phyloP scores from a whole-genome alignment of 1,140 invertebrate genomes.

The Drosophila bipectinata region DNA sequence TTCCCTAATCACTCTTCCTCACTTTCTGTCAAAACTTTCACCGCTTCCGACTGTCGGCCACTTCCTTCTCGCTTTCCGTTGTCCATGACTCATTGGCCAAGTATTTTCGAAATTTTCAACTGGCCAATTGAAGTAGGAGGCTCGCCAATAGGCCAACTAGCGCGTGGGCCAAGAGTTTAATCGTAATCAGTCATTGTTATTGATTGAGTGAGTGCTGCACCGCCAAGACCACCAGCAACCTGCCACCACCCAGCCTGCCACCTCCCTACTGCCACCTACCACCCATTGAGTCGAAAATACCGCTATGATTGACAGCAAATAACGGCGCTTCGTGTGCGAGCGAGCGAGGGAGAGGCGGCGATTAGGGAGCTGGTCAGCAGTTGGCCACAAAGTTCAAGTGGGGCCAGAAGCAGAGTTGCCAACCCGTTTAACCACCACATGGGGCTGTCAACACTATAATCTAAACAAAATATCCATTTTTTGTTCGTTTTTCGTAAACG shows the following conservation, averaged over 20 bases:
- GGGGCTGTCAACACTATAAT: conserved; percentile 28
- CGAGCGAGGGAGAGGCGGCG: conserved; percentile 3
- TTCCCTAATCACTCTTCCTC: conserved; percentile 22
- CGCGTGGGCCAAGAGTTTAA: conserved; percentile 30
- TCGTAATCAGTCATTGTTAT: conserved; percentile 64
- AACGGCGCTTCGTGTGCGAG: conserved; percentile 28
- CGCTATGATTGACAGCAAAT: conserved; percentile 45
- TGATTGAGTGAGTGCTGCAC: conserved; percentile 43
- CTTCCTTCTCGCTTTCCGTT: conserved; percentile 13
- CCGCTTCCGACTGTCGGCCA: conserved; percentile 14
- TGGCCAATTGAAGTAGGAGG: conserved; percentile 39
- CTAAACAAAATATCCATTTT: conserved; percentile 9
- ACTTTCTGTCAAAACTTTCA: conserved; percentile 33
- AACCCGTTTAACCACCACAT: conserved; percentile 21
- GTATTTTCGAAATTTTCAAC: conserved; percentile 28
- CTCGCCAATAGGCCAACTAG: conserved; percentile 38
- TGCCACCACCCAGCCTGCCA: not conserved
- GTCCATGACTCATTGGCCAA: conserved; percentile 21
- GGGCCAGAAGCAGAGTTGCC: conserved; percentile 22
- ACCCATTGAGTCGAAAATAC: conserved; percentile 16
- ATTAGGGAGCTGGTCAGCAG: conserved; percentile 52
- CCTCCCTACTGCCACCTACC: not conserved
- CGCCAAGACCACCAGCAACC: not conserved
- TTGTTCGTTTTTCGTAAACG: not conserved
- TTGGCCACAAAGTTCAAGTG: conserved; percentile 67